Evolutionary conservation across 2,797 vertebrate genomes (phyloP).

Genomic region (Muraenolepis orangiensis): DNA sequence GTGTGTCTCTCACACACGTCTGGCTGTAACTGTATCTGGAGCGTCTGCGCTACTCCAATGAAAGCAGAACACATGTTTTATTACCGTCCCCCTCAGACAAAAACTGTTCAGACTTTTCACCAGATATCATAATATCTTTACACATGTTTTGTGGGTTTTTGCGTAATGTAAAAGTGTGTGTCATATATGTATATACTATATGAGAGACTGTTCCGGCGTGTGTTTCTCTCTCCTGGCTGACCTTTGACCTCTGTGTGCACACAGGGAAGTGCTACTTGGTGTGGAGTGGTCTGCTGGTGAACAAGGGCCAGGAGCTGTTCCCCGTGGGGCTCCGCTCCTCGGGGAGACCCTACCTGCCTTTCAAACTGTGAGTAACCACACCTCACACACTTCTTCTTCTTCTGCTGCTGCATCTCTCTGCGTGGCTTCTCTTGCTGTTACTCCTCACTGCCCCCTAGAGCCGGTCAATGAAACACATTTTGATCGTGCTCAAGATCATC

Average conservation of each 20-base stretch:
- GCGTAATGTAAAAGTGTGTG: no score
- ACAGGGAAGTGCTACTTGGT: constrained; percentile 85
- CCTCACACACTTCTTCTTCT: neutral
- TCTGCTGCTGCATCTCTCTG: no score
- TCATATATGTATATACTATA: no score
- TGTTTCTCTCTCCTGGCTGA: constrained; percentile 1
- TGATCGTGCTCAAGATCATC: no score
- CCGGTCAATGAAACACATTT: no score
- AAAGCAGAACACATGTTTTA: neutral
- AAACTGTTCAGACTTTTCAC: neutral
- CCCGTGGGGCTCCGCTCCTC: constrained; percentile 85
- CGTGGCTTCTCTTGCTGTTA: neutral
- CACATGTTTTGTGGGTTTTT: neutral
- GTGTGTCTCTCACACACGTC: no score
- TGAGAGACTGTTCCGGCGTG: neutral
- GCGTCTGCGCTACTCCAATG: neutral
- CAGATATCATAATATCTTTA: neutral
- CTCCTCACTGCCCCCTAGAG: neutral
- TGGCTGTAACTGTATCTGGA: neutral
- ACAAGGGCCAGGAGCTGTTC: constrained; percentile 87
- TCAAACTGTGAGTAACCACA: constrained; percentile 85
- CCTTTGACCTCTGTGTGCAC: constrained; percentile 30
- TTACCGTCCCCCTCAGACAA: neutral
- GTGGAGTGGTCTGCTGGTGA: constrained; percentile 93
- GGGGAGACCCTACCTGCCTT: constrained; percentile 81